Conservation (phyloP, 2,797 vertebrate genomes). For the Gymnopithys bicolor region DNA sequence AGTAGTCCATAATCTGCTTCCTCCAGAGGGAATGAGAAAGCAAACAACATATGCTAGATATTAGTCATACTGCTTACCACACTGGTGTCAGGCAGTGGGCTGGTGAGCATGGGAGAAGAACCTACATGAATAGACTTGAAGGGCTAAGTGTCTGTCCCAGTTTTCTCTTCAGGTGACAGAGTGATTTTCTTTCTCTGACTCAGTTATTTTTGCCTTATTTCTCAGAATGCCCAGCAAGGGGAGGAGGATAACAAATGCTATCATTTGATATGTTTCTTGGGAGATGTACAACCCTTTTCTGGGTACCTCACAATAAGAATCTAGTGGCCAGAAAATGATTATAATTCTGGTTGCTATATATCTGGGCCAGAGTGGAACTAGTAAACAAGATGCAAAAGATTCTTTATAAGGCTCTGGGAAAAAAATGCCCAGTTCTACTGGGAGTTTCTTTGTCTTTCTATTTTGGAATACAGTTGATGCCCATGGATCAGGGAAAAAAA, state of each 20-base stretch:
- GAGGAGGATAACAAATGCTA: background rate
- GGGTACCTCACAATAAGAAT: background rate
- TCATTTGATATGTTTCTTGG: background rate
- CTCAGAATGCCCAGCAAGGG: background rate
- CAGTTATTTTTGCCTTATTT: background rate
- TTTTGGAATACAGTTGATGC: background rate
- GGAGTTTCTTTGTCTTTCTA: background rate
- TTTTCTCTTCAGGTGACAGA: background rate
- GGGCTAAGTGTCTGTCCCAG: background rate
- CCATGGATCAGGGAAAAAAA: background rate
- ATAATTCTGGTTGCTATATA: background rate
- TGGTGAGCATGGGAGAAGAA: background rate
- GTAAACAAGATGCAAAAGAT: background rate
- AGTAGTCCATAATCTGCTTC: background rate
- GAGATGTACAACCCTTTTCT: background rate
- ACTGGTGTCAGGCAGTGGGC: background rate
- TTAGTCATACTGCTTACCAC: slow-evolving; percentile 39
- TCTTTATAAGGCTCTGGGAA: background rate
- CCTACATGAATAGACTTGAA: background rate
- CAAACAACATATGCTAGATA: slow-evolving; percentile 16
- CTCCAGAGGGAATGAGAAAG: slow-evolving; percentile 15
- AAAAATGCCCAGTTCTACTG: background rate
- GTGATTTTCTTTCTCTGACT: background rate
- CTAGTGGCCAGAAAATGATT: background rate
- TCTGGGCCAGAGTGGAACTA: background rate